Percentiles rank a stretch among this genome's conserved stretches.
Evolutionary conservation across 2,888 invertebrate genomes (phyloP).

Genomic region (Matsumyia berberina): DNA sequence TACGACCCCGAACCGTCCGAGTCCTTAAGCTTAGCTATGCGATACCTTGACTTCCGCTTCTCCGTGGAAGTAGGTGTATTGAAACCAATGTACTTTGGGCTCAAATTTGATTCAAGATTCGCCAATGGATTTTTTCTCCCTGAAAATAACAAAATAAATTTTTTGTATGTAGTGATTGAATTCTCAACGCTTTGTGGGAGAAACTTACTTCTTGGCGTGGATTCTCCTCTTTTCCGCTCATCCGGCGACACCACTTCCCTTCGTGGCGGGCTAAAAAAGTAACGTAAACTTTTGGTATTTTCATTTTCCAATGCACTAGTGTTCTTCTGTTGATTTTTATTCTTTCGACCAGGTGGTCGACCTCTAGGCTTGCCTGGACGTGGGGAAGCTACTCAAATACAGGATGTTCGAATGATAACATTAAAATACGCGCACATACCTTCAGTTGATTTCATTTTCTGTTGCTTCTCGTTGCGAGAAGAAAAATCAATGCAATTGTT

Average conservation of each 20-base stretch:
- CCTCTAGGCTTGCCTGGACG: slow-evolving; percentile 43
- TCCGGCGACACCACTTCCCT: background rate
- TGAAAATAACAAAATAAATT: slow-evolving; percentile 55
- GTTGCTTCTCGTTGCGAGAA: slow-evolving; percentile 12
- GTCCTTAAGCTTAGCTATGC: slow-evolving; percentile 57
- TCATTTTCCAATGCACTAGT: slow-evolving; percentile 53
- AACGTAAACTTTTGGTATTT: slow-evolving; percentile 45
- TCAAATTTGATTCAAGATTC: slow-evolving; percentile 81
- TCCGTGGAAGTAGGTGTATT: slow-evolving; percentile 77
- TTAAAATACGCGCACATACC: slow-evolving; percentile 55
- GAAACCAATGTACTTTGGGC: slow-evolving; percentile 83
- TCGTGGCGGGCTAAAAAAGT: slow-evolving; percentile 55
- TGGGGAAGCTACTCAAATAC: slow-evolving; percentile 32
- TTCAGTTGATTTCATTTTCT: slow-evolving; percentile 60
- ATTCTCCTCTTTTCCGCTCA: slow-evolving; percentile 57
- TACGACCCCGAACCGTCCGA: slow-evolving; percentile 31
- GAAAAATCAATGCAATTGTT: slow-evolving; percentile 61
- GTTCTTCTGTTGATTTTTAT: slow-evolving; percentile 21
- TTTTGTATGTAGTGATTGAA: background rate
- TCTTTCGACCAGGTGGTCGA: slow-evolving; percentile 39
- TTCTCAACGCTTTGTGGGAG: background rate
- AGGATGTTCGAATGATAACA: slow-evolving; percentile 11
- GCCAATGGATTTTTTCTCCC: slow-evolving; percentile 80
- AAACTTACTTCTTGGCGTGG: slow-evolving; percentile 78
- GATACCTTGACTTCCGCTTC: slow-evolving; percentile 56